These are phyloP conservation scores for Porites divaricata DNA, from an alignment of 92 coral and sea anemone species.

Conservation along the genomic window DNA sequence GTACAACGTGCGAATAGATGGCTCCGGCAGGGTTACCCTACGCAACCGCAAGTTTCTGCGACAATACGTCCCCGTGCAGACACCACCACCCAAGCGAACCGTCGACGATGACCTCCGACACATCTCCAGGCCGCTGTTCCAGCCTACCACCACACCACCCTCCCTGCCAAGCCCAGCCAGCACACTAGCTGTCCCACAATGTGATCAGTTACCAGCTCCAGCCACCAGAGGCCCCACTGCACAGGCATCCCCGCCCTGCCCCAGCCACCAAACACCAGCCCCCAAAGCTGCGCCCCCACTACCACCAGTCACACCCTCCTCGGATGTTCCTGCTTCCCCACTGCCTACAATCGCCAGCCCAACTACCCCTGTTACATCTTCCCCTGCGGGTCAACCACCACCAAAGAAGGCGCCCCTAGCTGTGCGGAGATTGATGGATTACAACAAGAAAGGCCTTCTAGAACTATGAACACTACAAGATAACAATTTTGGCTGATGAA, in stretches of 20 bases:
- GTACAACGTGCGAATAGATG: constrained; percentile 14
- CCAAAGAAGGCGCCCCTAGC: constrained; percentile 33
- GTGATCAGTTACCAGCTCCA: not conserved
- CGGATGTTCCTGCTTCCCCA: not conserved
- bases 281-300: not conserved
- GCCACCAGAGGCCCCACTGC: not conserved
- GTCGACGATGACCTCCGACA: constrained; percentile 51
- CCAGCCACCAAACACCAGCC: not conserved
- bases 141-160: not conserved
- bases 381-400: not conserved
- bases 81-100: constrained; percentile 35
- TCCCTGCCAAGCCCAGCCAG: not conserved
- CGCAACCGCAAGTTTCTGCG: constrained; percentile 51
- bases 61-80: constrained; percentile 38
- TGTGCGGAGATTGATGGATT: constrained; percentile 23
- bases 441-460: constrained; percentile 19
- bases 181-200: not conserved
- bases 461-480: too few species aligned
- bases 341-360: not conserved
- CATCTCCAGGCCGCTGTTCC: not conserved
- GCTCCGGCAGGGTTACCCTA: constrained; percentile 62
- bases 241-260: too few species aligned
- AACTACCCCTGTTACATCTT: not conserved
- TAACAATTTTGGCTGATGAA: too few species aligned
- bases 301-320: not conserved